These are phyloP conservation scores for Meandrusa payeni DNA, from an alignment of 2,888 invertebrate species.

Conservation along the genomic window DNA sequence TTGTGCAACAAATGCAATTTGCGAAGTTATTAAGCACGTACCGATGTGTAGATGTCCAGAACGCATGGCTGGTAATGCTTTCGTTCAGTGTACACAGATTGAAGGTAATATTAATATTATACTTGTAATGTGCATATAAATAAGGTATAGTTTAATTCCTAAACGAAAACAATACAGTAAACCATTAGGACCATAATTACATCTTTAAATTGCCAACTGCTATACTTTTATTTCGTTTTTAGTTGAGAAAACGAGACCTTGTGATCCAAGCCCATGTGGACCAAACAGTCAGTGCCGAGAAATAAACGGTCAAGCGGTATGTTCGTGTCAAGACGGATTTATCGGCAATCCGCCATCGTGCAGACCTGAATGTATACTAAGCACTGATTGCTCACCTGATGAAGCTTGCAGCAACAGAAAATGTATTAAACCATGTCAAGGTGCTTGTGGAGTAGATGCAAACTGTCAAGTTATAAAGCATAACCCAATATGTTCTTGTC, in stretches of 20 bases:
- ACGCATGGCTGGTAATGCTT: constrained; percentile 85
- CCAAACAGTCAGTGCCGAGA: constrained; percentile 89
- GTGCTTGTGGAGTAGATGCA: constrained; percentile 89
- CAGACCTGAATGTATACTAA: constrained; percentile 88
- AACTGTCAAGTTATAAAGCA: constrained; percentile 89
- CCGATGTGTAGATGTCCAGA: constrained; percentile 87
- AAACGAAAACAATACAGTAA: no score
- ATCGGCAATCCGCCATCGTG: constrained; percentile 89
- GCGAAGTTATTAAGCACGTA: constrained; percentile 86
- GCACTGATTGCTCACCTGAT: constrained; percentile 87
- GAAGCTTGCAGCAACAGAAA: constrained; percentile 89
- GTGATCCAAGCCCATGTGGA: constrained; percentile 86
- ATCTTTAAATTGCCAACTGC: no score
- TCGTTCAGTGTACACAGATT: constrained; percentile 78
- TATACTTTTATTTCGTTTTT: constrained; percentile 34
- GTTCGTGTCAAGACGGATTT: constrained; percentile 85
- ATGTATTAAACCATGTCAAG: constrained; percentile 90
- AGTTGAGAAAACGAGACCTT: constrained; percentile 59
- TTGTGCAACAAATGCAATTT: constrained; percentile 86
- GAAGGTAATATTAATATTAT: constrained; percentile 49
- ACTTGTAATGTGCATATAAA: no score
- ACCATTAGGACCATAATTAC: no score
- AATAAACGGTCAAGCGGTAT: constrained; percentile 86
- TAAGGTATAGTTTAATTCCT: no score
- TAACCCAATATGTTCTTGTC: constrained; percentile 90